Conservation (phyloP, 2,113 vertebrate genomes). For the Manacus vitellinus region DNA sequence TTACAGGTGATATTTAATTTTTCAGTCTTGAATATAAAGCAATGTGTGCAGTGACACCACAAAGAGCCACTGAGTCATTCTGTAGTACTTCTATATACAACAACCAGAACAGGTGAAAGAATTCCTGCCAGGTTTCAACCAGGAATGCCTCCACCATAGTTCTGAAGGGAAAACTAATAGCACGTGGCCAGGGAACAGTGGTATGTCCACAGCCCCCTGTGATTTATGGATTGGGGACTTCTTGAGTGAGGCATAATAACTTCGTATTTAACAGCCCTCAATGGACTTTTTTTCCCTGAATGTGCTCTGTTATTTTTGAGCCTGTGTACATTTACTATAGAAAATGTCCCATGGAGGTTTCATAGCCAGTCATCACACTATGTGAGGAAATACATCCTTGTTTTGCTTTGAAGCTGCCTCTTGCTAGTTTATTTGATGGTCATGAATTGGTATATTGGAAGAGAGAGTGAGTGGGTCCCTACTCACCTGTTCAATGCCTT, state of each 20-base stretch:
- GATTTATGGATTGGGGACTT: background rate
- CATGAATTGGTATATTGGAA: background rate
- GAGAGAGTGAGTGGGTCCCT: background rate
- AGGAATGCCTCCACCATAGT: background rate
- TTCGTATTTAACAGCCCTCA: background rate
- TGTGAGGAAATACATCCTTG: background rate
- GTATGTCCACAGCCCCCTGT: background rate
- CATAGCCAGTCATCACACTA: background rate
- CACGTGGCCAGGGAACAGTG: background rate
- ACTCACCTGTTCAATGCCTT: background rate
- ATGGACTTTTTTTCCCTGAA: background rate
- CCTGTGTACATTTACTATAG: background rate
- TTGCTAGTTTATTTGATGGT: background rate
- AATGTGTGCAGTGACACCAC: background rate
- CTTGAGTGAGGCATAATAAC: background rate
- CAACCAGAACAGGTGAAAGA: background rate
- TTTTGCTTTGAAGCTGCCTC: background rate
- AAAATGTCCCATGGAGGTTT: background rate
- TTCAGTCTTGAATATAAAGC: background rate
- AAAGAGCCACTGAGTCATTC: background rate
- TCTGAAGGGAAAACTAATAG: background rate
- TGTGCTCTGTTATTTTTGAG: background rate
- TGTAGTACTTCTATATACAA: background rate
- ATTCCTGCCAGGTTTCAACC: background rate
- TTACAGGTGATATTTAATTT: background rate